These are phyloP conservation scores for Drosophila rufa DNA, from an alignment of 1,140 invertebrate genomes.

Conservation along the genomic window DNA sequence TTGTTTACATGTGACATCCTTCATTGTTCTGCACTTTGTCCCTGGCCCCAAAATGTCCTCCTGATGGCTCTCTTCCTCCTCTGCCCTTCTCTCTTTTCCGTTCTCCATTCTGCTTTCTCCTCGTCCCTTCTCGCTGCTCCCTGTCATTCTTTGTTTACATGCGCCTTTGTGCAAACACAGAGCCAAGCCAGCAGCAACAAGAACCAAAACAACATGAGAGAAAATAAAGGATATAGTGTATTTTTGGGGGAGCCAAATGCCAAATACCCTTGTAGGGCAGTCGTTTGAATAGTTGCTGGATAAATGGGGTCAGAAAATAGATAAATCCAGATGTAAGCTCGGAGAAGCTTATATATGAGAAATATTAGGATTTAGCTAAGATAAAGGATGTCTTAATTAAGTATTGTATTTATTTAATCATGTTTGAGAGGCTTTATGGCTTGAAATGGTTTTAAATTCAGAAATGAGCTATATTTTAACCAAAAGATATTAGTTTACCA, in stretches of 20 bases:
- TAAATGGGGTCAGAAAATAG: not conserved
- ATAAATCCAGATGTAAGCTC: too few species aligned
- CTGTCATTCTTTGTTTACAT: slow-evolving; percentile 63
- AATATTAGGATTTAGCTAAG: not conserved
- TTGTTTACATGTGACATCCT: slow-evolving; percentile 76
- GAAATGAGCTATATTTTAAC: too few species aligned
- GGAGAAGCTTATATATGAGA: not conserved
- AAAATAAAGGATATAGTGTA: slow-evolving; percentile 1
- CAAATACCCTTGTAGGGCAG: slow-evolving; percentile 11
- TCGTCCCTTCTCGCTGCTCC: slow-evolving; percentile 7
- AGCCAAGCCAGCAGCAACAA: slow-evolving; percentile 47
- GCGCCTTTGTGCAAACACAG: slow-evolving; percentile 71
- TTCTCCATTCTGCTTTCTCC: slow-evolving; percentile 10
- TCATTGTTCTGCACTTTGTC: slow-evolving; percentile 62
- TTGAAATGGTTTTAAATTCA: too few species aligned
- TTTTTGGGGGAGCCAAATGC: slow-evolving; percentile 3
- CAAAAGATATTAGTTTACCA: too few species aligned
- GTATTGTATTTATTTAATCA: too few species aligned
- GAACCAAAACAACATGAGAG: slow-evolving; percentile 35
- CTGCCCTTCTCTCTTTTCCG: not conserved
- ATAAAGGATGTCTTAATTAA: too few species aligned
- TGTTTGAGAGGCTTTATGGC: too few species aligned
- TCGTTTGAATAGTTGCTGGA: not conserved
- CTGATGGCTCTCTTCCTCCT: slow-evolving; percentile 28
- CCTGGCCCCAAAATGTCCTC: slow-evolving; percentile 77